These are phyloP conservation scores for Crotalus horridus DNA, from an alignment of 2,113 vertebrate genomes.

Conservation along the genomic window DNA sequence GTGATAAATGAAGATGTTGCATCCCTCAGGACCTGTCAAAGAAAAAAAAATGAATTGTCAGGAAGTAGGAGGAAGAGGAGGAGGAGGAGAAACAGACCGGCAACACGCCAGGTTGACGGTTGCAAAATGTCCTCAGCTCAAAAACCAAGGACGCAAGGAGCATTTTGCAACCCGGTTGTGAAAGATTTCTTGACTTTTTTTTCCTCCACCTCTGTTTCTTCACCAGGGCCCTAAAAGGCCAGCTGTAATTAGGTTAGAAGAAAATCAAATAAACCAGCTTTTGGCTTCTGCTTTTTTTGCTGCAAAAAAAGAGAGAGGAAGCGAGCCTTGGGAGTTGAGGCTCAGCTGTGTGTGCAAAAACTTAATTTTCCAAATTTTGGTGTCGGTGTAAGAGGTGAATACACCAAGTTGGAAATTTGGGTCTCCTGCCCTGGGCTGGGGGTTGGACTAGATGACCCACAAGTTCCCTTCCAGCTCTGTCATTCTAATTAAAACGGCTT, in stretches of 20 bases:
- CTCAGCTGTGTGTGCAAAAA: neutral
- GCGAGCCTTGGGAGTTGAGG: neutral
- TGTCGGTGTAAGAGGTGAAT: neutral
- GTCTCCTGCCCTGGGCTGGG: too few species aligned
- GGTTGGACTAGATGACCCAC: too few species aligned
- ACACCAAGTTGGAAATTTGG: neutral
- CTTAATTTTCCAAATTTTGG: neutral
- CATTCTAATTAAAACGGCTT: too few species aligned
- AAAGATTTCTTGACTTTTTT: neutral
- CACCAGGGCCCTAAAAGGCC: neutral
- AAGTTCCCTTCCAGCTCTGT: too few species aligned
- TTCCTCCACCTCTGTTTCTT: too few species aligned
- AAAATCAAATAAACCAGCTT: neutral
- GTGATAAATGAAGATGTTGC: conserved; percentile 99
- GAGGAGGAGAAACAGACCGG: neutral
- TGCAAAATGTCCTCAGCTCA: neutral
- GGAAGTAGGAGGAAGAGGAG: neutral
- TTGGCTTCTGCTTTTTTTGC: neutral
- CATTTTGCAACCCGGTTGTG: neutral
- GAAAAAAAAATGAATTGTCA: neutral
- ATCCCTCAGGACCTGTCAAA: conserved; percentile 88
- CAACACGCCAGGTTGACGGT: rapidly evolving
- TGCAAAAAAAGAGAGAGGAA: neutral
- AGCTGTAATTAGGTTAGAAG: neutral
- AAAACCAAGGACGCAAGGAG: rapidly evolving